Evolutionary conservation across 2,888 invertebrate genomes (phyloP), one percentile per base, ranked within the genome.

Genomic region (Willowsia nigromaculata): DNA sequence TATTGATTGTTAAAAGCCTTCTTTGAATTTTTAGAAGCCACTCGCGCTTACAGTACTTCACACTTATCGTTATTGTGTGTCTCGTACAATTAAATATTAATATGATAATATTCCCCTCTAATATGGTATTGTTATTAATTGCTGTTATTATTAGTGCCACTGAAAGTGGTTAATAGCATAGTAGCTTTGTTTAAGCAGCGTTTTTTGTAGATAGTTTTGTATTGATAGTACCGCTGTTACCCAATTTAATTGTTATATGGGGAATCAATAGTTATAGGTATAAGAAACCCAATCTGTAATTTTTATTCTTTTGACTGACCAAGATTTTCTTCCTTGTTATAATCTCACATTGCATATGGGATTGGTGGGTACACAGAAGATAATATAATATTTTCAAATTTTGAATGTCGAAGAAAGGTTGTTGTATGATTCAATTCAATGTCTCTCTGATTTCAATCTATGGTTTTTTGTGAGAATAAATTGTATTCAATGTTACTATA

Each of bases 141-240:
- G 2, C 6, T 18, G 6, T n/a, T n/a, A 18, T 50, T 18, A 50
- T 50, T 50, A 50, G 13, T 50, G 18, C n/a, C 50, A 50, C 50
- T 50, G n/a, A 11, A 47, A 47, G 13, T 13, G 2, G 47, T 47
- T 7, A 2, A 7, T 13, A 47, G 2, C 5, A 40, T 40, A 13
- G 13, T 47, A 47, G 13, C 50, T 50, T 18, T 18, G 50, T 50
- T 18, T 47, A 11, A 50, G 50, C 18, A 5, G 1, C 18, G 2
- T 50, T 50, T 50, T 50, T 50, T 50, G 18, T 37, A 18, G 37
- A 37, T 68, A 18, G 18, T 37, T 68, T 18, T 33, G n/a, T 37
- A 33, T 37, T 68, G 37, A 59, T 59, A 59, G 59, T 65, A 65
- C 65, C 65, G 65, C 65, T 65, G n/a, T 43, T 71, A 43, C 68